phyloP scores from a whole-genome alignment of 2,888 invertebrate species.

The Mechanitis messenoides region DNA sequence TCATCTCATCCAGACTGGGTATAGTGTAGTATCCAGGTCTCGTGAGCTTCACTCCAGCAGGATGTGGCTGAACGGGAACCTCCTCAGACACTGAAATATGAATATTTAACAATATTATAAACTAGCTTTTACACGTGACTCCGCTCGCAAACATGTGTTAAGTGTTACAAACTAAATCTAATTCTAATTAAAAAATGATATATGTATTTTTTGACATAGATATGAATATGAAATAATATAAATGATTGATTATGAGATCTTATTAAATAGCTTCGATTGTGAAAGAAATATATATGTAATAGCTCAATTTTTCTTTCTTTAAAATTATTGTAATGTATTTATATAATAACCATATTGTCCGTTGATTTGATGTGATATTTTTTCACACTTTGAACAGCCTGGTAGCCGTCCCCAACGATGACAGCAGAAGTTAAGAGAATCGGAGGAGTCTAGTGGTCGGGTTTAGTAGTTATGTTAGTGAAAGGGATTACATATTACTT shows the following conservation, averaged over 20 bases:
- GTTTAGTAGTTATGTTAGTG: slow-evolving; percentile 2
- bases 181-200: too few relatives aligned
- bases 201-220: too few relatives aligned
- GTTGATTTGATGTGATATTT: slow-evolving; percentile 52
- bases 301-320: too few relatives aligned
- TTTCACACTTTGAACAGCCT: slow-evolving; percentile 45
- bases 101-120: not conserved
- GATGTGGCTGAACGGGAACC: slow-evolving; percentile 70
- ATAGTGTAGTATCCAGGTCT: slow-evolving; percentile 94
- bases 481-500: not conserved
- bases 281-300: too few relatives aligned
- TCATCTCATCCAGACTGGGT: slow-evolving; percentile 88
- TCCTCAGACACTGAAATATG: slow-evolving; percentile 53
- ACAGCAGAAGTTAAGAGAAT: slow-evolving; percentile 37
- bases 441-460: slow-evolving; percentile 13
- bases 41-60: slow-evolving; percentile 85
- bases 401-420: slow-evolving; percentile 39
- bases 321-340: too few relatives aligned
- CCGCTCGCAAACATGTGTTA: not conserved
- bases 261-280: too few relatives aligned
- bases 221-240: too few relatives aligned
- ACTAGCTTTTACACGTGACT: not conserved
- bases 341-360: slow-evolving; percentile 46
- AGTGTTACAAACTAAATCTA: not conserved
- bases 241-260: too few relatives aligned